Percentiles rank a stretch among this genome's conserved stretches.
These are phyloP conservation scores for Ptychadena robeensis DNA, from an alignment of 2,797 vertebrate genomes.

Conservation along the genomic window DNA sequence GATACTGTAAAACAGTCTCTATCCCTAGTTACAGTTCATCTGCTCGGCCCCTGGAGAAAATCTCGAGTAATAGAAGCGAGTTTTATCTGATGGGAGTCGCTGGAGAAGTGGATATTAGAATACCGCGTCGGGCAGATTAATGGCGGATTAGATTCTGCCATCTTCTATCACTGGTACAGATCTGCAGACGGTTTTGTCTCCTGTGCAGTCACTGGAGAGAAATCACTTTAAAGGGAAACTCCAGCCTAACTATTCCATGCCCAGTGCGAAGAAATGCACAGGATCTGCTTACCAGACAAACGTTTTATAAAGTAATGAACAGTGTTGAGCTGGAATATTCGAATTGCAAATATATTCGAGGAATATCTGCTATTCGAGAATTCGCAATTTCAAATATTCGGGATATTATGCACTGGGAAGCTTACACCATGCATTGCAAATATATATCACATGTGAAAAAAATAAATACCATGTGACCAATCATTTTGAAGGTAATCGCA, in stretches of 20 bases:
- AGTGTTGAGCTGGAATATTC: no score
- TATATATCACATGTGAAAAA: no score
- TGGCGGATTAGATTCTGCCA: constrained; percentile 65
- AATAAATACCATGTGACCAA: no score
- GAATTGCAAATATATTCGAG: no score
- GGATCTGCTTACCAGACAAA: background rate
- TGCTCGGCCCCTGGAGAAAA: constrained; percentile 45
- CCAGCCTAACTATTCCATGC: background rate
- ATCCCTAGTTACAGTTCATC: constrained; percentile 7
- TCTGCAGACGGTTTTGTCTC: constrained; percentile 11
- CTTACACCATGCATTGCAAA: no score
- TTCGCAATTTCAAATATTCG: no score
- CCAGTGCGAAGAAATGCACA: background rate
- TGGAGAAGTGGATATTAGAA: constrained; percentile 66
- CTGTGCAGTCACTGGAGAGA: background rate
- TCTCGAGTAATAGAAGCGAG: constrained; percentile 61
- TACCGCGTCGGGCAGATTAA: constrained; percentile 67
- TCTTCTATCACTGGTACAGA: background rate
- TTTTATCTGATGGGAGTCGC: constrained; percentile 60
- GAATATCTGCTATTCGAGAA: no score
- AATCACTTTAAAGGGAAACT: background rate
- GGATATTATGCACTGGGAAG: no score
- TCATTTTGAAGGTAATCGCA: no score
- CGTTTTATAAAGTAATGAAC: background rate
- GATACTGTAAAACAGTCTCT: constrained; percentile 7